Evolutionary conservation across 2,888 invertebrate genomes (phyloP), one percentile per base, ranked within the genome.

Genomic region (Drosophila borealis): DNA sequence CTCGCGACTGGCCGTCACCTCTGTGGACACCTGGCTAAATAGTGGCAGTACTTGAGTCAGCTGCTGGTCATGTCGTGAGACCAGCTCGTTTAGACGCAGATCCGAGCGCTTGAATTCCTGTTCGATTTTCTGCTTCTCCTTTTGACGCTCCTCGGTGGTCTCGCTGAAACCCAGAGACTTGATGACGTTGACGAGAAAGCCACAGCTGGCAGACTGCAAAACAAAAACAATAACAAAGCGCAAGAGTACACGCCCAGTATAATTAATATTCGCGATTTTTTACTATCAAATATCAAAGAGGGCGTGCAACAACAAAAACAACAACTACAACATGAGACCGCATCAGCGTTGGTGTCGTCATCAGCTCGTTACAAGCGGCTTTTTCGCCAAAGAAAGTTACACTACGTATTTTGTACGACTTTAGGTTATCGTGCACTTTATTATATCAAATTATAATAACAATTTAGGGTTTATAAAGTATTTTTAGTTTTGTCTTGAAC

Each of bases 61-160:
- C 91, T 98, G 97, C 76, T 96, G 95, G 89, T 98, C 97, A 93
- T 98, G 97, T 53, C 94, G 94, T 8, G 97, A 96, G 6, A 99
- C 97, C 46, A 98, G 93, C 90, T 97, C 96, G 90, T 98, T 98
- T 3, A 99, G 93, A 81, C 95, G 95, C 66, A 95, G 95, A 93
- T 99, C 99, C 91, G 98, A 98, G 85, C 96, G 95, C 91, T 97
- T 97, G 91, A 96, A 99, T 90, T 98, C 98, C 80, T 96, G 96
- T 92, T 99, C 98, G 53, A 99, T 94, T 90, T 98, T 97, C 0
- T 96, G 96, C 89, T 98, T 98, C 92, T 98, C 98, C 88, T 97
- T 95, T 90, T 98, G 97, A 54, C 97, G 93, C 90, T 99, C 97
- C 90, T 98, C 98, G 91, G 97, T 97, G 4, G 97, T 98, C 92